Conservation (phyloP, 2,113 vertebrate species). For the Centropus bengalensis region DNA sequence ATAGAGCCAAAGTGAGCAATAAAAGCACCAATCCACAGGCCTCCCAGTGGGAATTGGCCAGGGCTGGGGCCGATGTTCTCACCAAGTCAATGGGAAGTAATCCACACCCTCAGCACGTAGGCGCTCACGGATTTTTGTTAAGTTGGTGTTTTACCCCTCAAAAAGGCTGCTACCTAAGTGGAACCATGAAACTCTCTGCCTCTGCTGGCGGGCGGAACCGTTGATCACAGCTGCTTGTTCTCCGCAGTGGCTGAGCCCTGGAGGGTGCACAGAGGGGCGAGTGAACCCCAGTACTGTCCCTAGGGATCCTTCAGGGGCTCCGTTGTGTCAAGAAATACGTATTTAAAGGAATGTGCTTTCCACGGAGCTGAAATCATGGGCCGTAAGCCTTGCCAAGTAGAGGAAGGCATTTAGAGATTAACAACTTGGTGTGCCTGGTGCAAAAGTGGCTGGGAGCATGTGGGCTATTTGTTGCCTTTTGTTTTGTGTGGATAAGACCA, state of each 20-base stretch:
- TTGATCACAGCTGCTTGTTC: background rate
- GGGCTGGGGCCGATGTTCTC: background rate
- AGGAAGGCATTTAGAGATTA: background rate
- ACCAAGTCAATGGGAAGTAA: background rate
- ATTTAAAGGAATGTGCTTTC: background rate
- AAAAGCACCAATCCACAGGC: background rate
- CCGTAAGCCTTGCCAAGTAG: background rate
- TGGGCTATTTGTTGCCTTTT: background rate
- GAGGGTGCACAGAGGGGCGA: background rate
- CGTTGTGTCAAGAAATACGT: background rate
- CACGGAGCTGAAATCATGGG: background rate
- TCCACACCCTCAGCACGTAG: fast-evolving
- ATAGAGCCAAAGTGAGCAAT: background rate
- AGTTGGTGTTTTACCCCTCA: fast-evolving
- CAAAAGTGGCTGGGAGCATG: background rate
- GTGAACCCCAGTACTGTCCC: background rate
- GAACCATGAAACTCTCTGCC: background rate
- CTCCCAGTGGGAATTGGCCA: background rate
- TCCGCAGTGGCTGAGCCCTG: background rate
- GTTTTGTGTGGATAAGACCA: background rate
- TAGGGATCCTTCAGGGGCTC: background rate
- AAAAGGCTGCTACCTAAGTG: background rate
- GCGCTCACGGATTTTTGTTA: background rate
- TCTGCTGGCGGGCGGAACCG: background rate
- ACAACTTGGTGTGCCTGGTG: background rate